phyloP scores from a whole-genome alignment of 2,888 invertebrate genomes.

The Zaprionus lineosus region DNA sequence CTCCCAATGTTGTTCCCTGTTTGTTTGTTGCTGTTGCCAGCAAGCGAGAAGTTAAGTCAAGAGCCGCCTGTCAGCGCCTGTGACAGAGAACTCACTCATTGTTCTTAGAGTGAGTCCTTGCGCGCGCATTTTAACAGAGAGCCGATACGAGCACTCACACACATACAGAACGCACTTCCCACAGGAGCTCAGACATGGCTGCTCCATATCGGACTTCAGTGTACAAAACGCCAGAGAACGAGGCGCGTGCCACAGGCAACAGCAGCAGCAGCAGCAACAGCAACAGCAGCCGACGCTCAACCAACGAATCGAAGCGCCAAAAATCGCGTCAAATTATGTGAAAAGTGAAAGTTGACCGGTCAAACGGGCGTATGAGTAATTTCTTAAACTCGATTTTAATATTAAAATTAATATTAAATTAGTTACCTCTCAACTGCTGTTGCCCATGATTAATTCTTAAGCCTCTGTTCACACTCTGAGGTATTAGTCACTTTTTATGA shows the following conservation, averaged over 20 bases:
- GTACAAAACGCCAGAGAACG: slow-evolving; percentile 59
- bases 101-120: slow-evolving; percentile 36
- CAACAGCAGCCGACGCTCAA: slow-evolving; percentile 18
- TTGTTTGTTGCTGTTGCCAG: slow-evolving; percentile 6
- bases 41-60: too few relatives aligned
- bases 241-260: slow-evolving; percentile 49
- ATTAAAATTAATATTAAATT: too few relatives aligned
- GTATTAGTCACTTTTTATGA: too few relatives aligned
- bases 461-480: too few relatives aligned
- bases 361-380: slow-evolving; percentile 45
- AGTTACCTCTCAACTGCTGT: too few relatives aligned
- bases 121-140: slow-evolving; percentile 59
- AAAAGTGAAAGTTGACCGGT: slow-evolving; percentile 31
- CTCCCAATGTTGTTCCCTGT: too few relatives aligned
- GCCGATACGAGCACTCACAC: too few relatives aligned
- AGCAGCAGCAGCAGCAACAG: slow-evolving; percentile 9
- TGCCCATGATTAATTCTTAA: too few relatives aligned
- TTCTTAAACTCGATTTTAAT: too few relatives aligned
- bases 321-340: slow-evolving; percentile 48
- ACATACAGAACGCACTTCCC: slow-evolving; percentile 50
- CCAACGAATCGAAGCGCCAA: slow-evolving; percentile 26
- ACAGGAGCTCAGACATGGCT: slow-evolving; percentile 67
- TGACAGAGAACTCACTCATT: slow-evolving; percentile 34
- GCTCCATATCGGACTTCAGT: slow-evolving; percentile 65
- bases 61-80: too few relatives aligned